phyloP scores from a whole-genome alignment of 2,113 vertebrate species.

The Solea solea region DNA sequence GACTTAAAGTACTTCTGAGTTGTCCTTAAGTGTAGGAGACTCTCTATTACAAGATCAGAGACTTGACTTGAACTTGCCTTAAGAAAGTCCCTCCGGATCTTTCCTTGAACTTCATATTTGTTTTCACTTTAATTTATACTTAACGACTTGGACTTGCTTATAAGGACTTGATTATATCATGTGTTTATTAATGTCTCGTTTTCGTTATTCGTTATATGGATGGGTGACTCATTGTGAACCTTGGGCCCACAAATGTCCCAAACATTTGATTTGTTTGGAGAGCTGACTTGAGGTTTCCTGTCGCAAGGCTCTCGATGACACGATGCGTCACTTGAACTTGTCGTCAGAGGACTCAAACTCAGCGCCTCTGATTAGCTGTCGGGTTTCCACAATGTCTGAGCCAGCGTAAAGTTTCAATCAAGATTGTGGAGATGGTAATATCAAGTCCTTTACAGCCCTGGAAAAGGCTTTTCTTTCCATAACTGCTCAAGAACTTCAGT shows the following conservation, averaged over 20 bases:
- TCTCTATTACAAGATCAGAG: too few species aligned
- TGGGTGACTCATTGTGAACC: too few species aligned
- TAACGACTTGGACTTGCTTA: too few species aligned
- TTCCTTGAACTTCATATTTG: too few species aligned
- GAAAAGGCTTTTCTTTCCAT: constrained; percentile 58
- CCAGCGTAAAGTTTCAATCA: constrained; percentile 35
- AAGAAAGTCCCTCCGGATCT: too few species aligned
- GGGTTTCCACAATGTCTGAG: constrained; percentile 9
- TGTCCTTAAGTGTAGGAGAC: too few species aligned
- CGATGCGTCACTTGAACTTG: not conserved
- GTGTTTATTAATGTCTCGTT: too few species aligned
- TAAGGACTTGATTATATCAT: too few species aligned
- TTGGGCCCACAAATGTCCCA: too few species aligned
- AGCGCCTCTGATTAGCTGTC: constrained; percentile 1
- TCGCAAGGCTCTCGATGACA: not conserved
- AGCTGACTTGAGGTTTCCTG: not conserved
- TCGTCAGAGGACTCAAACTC: not conserved
- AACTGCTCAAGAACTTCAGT: constrained; percentile 62
- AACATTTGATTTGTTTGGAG: not conserved
- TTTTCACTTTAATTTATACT: too few species aligned
- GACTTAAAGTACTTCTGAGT: not conserved
- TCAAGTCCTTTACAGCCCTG: constrained; percentile 41
- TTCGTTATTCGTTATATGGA: too few species aligned
- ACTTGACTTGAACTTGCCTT: too few species aligned
- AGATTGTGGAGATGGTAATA: constrained; percentile 50